Evolutionary conservation across 2,888 invertebrate genomes (phyloP), one percentile per base, ranked within the genome.

Genomic region (Rhynchonema sp.): DNA sequence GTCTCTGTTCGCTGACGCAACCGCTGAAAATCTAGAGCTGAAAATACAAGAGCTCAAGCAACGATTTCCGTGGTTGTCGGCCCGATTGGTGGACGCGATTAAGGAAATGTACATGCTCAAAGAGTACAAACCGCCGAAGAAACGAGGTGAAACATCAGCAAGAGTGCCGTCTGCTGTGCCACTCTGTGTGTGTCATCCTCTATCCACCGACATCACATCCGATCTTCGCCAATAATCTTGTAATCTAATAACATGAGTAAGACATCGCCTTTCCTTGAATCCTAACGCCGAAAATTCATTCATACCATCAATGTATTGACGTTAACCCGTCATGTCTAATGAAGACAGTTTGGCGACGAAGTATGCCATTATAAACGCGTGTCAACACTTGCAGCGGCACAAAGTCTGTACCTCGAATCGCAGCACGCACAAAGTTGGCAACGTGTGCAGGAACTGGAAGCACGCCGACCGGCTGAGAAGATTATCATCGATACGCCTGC

Each of bases 371-470:
- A 2, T 53, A 6, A 26, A 1, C 26, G 23, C 53, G n/a, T 25
- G 23, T 49, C n/a, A 17, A 53, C 23, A 20, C 6, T 56, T 60
- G 25, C 57, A 62, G 62, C 70, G n/a, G 72, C 70, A 30, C 71
- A 69, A 46, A 64, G 89, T 17, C 68, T 74, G 26, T 65, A 86
- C 72, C 80, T 84, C 38, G 91, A 91, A 69, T 86, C 85, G 56
- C 80, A 91, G 65, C 90, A 92, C 74, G 71, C 73, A 49, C 69
- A 70, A 59, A 71, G 71, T 17, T 70, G 74, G 68, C 67, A 69
- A 55, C 65, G 69, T 46, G 71, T 74, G 49, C 71, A 72, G 61
- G 70, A 73, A 62, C 66, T 74, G 29, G 74, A 87, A 78, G 68
- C 63, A 61, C 63, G 70, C 17, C 61, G 61, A 23, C 63, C 63